A percentile compares a stretch with the other conserved stretches of the same genome.
phyloP scores from a whole-genome alignment of 2,888 invertebrate genomes.

The Diplolepis rosae region DNA sequence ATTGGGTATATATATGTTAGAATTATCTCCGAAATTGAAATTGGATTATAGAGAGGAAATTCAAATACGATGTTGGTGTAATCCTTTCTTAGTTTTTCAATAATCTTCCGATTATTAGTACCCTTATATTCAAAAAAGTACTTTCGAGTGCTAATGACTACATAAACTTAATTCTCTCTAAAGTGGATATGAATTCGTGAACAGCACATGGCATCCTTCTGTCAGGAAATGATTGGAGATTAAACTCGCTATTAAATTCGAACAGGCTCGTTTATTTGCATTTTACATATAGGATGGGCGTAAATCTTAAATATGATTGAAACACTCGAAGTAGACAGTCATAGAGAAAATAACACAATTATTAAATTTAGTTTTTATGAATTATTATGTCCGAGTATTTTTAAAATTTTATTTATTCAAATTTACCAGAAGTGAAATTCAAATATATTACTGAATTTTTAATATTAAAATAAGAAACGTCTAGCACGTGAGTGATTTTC shows the following conservation, averaged over 20 bases:
- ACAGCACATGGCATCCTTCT: conserved; percentile 25
- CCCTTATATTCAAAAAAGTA: neutral
- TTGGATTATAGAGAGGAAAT: too few species aligned
- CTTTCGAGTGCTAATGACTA: conserved; percentile 8
- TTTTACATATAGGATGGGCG: conserved; percentile 4
- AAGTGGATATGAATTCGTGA: conserved; percentile 8
- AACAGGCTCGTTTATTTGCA: conserved; percentile 19
- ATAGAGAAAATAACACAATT: neutral
- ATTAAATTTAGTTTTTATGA: neutral
- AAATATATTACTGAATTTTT: neutral
- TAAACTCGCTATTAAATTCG: conserved; percentile 12
- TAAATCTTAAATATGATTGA: neutral
- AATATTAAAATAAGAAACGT: neutral
- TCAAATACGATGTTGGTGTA: too few species aligned
- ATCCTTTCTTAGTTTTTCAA: too few species aligned
- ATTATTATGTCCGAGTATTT: neutral
- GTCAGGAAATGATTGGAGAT: conserved; percentile 21
- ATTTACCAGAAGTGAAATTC: neutral
- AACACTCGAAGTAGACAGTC: neutral
- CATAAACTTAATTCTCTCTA: conserved; percentile 22
- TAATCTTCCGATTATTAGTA: neutral
- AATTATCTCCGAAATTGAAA: too few species aligned
- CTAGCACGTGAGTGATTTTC: conserved; percentile 11
- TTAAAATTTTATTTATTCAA: neutral
- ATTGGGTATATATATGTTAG: too few species aligned